Conservation (phyloP, 37 sponge, comb jelly and placozoan species). For the Haliclona indistincta region DNA sequence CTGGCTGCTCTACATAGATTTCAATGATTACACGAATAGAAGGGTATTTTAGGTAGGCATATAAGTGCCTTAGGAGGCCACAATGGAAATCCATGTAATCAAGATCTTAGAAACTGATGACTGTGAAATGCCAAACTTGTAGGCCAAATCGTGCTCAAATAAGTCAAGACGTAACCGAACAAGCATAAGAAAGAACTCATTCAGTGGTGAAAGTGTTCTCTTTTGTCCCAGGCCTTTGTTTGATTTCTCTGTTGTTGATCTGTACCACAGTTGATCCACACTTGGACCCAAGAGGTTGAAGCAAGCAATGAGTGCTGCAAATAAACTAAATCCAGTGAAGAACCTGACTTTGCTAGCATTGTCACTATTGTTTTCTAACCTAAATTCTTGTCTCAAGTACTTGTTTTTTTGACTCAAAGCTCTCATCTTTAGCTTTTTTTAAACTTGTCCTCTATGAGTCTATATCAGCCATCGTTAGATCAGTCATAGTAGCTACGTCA, state of each 20-base stretch:
- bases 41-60: conserved; percentile 25
- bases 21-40: conserved; percentile 30
- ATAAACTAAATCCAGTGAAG: conserved; percentile 44
- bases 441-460: background rate
- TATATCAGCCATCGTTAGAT: background rate
- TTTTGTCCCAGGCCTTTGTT: conserved; percentile 27
- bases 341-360: conserved; percentile 49
- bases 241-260: conserved; percentile 15
- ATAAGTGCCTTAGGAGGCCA: conserved; percentile 24
- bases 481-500: conserved; percentile 5
- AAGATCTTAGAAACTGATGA: conserved; percentile 28
- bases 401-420: background rate
- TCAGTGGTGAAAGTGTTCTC: conserved; percentile 18
- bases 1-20: conserved; percentile 44
- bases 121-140: conserved; percentile 24
- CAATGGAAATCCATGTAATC: conserved; percentile 35
- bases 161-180: conserved; percentile 12
- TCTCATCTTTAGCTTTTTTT: background rate
- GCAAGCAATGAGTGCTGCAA: conserved; percentile 25
- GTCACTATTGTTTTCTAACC: conserved; percentile 11
- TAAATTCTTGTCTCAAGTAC: conserved; percentile 5
- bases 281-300: conserved; percentile 37
- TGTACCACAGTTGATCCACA: conserved; percentile 22
- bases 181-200: conserved; percentile 31
- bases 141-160: conserved; percentile 33